Percentiles rank a stretch among this genome's conserved stretches.
These are phyloP conservation scores for Seriola rivoliana DNA, from an alignment of 2,113 vertebrate genomes.

Conservation along the genomic window DNA sequence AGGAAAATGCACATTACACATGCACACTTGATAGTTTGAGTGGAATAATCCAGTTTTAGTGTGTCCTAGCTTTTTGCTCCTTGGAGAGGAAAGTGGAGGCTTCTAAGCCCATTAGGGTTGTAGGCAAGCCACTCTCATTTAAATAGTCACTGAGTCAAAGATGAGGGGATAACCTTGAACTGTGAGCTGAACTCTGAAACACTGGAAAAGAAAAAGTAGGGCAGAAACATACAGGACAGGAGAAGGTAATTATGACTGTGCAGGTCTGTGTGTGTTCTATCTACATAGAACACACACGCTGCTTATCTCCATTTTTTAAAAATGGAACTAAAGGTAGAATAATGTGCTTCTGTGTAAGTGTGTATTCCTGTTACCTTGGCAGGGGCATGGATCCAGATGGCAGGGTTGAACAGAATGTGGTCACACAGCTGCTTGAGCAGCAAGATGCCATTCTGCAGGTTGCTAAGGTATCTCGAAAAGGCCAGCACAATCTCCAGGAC, in stretches of 20 bases:
- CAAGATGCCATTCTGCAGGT: constrained; percentile 91
- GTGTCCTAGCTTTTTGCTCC: constrained; percentile 18
- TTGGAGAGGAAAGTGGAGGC: constrained; percentile 13
- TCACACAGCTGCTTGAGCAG: constrained; percentile 98
- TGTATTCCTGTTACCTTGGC: constrained; percentile 88
- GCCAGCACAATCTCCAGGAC: constrained; percentile 95
- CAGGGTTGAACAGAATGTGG: constrained; percentile 96
- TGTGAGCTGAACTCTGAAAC: constrained; percentile 24
- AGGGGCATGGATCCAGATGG: constrained; percentile 97
- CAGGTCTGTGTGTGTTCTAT: not conserved
- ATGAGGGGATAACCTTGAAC: constrained; percentile 44
- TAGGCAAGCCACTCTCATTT: constrained; percentile 32
- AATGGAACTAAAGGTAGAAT: constrained; percentile 3
- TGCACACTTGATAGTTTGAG: not conserved
- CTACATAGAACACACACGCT: not conserved
- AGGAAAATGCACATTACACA: constrained; percentile 4
- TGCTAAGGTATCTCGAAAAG: constrained; percentile 97
- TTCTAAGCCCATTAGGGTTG: constrained; percentile 5
- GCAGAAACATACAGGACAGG: constrained; percentile 2
- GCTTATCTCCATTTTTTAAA: not conserved
- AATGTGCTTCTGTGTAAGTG: not conserved
- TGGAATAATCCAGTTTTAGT: constrained; percentile 18
- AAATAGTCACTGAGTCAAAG: constrained; percentile 30
- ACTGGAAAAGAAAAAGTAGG: constrained; percentile 31
- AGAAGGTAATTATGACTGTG: constrained; percentile 33